These are phyloP conservation scores for Nesidiocoris tenuis DNA, from an alignment of 2,888 invertebrate species.

Conservation along the genomic window DNA sequence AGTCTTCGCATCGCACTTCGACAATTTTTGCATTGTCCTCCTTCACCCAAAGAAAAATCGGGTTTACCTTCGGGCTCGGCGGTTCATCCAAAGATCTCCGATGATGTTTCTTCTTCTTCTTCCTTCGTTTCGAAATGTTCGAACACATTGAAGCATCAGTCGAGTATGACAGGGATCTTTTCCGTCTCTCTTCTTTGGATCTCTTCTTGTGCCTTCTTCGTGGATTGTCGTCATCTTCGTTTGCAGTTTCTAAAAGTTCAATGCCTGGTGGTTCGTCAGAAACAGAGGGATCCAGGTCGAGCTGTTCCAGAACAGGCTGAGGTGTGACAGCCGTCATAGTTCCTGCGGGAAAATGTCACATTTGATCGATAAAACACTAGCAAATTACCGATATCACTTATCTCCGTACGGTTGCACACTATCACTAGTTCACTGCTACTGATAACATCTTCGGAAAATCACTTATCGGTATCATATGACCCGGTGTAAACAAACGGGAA, in stretches of 20 bases:
- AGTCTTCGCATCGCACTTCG: constrained; percentile 83
- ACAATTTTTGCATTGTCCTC: constrained; percentile 77
- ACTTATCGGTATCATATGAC: background rate
- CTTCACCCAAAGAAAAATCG: constrained; percentile 82
- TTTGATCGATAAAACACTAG: constrained; percentile 24
- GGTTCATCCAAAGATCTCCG: constrained; percentile 51
- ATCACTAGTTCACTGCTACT: constrained; percentile 12
- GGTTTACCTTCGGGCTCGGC: constrained; percentile 68
- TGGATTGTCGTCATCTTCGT: constrained; percentile 14
- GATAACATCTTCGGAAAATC: background rate
- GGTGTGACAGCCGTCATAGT: constrained; percentile 34
- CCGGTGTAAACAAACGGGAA: background rate
- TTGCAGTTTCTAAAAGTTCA: background rate
- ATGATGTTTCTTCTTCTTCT: constrained; percentile 55
- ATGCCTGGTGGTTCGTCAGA: background rate
- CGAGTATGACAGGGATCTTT: constrained; percentile 53
- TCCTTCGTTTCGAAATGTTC: constrained; percentile 52
- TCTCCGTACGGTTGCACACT: background rate
- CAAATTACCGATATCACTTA: background rate
- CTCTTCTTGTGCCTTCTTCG: constrained; percentile 38
- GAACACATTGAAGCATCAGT: constrained; percentile 50
- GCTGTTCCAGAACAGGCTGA: background rate
- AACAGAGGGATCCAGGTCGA: background rate
- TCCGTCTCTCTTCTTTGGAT: constrained; percentile 39
- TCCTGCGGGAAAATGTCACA: constrained; percentile 11